Conservation (phyloP, 2,888 invertebrate genomes). For the Sympetrum striolatum region DNA sequence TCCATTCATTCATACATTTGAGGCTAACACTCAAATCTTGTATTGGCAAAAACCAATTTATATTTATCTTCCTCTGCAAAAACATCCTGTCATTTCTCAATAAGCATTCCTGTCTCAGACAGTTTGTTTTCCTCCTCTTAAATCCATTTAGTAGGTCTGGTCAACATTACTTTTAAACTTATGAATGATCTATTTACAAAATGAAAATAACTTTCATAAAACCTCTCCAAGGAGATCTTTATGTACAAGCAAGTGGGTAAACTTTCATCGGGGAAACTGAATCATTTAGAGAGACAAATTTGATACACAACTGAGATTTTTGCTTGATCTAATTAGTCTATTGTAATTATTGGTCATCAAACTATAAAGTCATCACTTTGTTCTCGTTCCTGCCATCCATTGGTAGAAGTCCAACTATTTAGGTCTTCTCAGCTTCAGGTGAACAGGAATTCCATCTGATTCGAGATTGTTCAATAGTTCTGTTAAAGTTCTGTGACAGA, state of each 20-base stretch:
- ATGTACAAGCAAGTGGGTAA: conserved; percentile 34
- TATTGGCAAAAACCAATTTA: conserved; percentile 10
- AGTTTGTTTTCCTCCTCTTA: neutral
- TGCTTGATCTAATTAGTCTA: neutral
- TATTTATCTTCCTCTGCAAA: neutral
- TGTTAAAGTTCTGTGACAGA: neutral
- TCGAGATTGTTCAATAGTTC: neutral
- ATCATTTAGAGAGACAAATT: conserved; percentile 17
- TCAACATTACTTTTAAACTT: conserved; percentile 9
- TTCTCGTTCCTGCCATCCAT: neutral
- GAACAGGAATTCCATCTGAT: neutral
- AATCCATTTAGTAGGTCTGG: neutral
- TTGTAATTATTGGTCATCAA: neutral
- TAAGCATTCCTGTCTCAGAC: neutral
- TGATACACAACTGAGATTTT: conserved; percentile 14
- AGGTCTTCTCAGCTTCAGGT: neutral
- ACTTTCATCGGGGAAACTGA: neutral
- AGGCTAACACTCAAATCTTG: neutral
- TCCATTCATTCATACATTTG: neutral
- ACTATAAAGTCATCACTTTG: conserved; percentile 1
- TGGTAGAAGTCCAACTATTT: neutral
- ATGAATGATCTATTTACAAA: conserved; percentile 37
- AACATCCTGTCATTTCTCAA: neutral
- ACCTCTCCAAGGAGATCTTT: conserved; percentile 24
- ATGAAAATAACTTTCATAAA: conserved; percentile 39